Conservation (phyloP, 1,140 invertebrate species). For the Lerema accius region DNA sequence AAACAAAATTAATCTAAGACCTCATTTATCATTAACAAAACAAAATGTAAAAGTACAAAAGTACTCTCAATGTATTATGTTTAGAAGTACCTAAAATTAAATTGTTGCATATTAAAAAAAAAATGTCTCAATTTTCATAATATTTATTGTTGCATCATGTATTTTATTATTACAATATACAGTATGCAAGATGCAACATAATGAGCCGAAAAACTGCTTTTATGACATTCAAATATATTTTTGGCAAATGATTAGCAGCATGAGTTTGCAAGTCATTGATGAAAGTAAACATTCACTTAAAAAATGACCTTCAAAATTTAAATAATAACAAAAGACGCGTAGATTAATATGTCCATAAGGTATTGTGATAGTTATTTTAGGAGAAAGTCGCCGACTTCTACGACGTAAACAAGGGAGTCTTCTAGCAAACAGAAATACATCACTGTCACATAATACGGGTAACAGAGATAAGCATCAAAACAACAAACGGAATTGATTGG, state of each 20-base stretch:
- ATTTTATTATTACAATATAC: too few species aligned
- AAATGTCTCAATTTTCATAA: too few species aligned
- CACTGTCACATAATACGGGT: slow-evolving; percentile 40
- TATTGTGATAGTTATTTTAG: slow-evolving; percentile 53
- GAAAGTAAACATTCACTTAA: slow-evolving; percentile 27
- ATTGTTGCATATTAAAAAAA: too few species aligned
- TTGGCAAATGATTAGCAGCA: slow-evolving; percentile 1
- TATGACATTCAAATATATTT: slow-evolving; percentile 1
- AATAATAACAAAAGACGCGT: slow-evolving; percentile 6
- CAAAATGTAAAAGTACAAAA: too few species aligned
- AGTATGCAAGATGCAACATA: too few species aligned
- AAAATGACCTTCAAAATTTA: slow-evolving; percentile 30
- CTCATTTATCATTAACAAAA: too few species aligned
- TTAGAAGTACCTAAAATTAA: too few species aligned
- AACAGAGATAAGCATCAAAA: slow-evolving; percentile 39
- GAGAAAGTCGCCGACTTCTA: slow-evolving; percentile 47
- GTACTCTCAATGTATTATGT: too few species aligned
- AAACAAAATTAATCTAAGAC: too few species aligned
- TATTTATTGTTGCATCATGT: too few species aligned
- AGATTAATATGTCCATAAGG: background rate
- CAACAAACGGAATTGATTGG: slow-evolving; percentile 59
- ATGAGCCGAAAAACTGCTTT: background rate
- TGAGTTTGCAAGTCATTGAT: slow-evolving; percentile 28
- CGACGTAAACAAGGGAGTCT: slow-evolving; percentile 32
- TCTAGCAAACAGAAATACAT: slow-evolving; percentile 39